Evolutionary conservation across 2,113 vertebrate species (phyloP), one percentile per base, ranked within the genome.

Genomic region (Perca fluviatilis): DNA sequence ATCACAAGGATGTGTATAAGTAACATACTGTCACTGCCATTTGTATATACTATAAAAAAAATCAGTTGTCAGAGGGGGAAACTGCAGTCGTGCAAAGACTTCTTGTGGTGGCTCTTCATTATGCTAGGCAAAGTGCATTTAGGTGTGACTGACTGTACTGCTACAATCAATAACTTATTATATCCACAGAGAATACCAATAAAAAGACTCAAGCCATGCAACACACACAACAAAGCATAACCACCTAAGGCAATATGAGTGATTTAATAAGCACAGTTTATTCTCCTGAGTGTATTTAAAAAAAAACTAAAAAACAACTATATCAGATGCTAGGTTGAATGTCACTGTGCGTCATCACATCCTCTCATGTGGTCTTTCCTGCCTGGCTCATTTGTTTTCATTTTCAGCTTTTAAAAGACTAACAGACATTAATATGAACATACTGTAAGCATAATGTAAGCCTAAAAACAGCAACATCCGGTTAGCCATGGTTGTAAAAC

Each of bases 331-430:
- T 58, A 4, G 10, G 27, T 54, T 61, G 30, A 83, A 86, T 69
- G 85, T 86, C 54, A 61, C 36, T 19, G 30, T 53, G 80, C 71
- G 84, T 90, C 81, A 92, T 88, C 79, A 92, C 71, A 86, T 92
- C 89, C 90, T 91, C 68, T 80, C 57, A 18, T 67, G 16, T 65
- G 65, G 19, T 66, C 23, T 54, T 79, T 75, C 68, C 65, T 65
- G 63, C 63, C 18, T 63, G 50, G 18, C 74, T 46, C 61, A 70
- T 19, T 57, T 36, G 54, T 25, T 71, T 27, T 27, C 27, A 2
- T 27, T 27, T 27, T 27, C 27, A 27, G 58, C 23, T 54, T 72
- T 68, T 53, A 46, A 84, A 62, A 36, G 54, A 11, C 49, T 18
- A 16, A 54, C 73, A 77, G 11, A 51, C 23, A 66, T 49, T 51